Conservation (phyloP, 2,113 vertebrate genomes). For the Oncorhynchus mykiss region DNA sequence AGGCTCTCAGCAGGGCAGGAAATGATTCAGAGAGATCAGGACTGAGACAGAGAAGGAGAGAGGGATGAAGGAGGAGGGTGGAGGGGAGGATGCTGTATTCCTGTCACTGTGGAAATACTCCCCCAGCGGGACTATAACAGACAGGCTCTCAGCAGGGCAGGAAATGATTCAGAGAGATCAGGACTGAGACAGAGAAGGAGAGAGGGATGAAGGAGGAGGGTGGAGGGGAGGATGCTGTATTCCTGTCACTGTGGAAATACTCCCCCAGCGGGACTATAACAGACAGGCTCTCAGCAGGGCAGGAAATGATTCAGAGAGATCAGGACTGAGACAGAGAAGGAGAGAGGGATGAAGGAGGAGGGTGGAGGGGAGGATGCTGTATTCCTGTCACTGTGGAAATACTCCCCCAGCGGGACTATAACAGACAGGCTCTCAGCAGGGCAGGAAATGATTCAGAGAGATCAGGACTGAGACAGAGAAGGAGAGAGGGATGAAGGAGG, state of each 20-base stretch:
- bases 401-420: constrained; percentile 66
- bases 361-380: constrained; percentile 48
- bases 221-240: constrained; percentile 57
- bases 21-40: constrained; percentile 61
- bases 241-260: constrained; percentile 74
- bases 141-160: constrained; percentile 66
- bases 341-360: constrained; percentile 20
- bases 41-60: constrained; percentile 3
- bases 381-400: constrained; percentile 75
- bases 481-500: constrained; percentile 19
- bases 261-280: constrained; percentile 63
- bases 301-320: constrained; percentile 67
- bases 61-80: constrained; percentile 18
- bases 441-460: constrained; percentile 66
- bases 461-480: constrained; percentile 29
- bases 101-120: constrained; percentile 73
- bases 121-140: constrained; percentile 62
- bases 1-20: constrained; percentile 67
- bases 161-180: constrained; percentile 65
- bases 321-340: constrained; percentile 14
- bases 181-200: constrained; percentile 4
- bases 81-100: constrained; percentile 62
- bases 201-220: constrained; percentile 19
- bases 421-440: constrained; percentile 64
- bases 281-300: constrained; percentile 64